Percentiles rank a stretch among this genome's conserved stretches.
These are phyloP conservation scores for Microcebus tavaratra DNA, from an alignment of 2,113 vertebrate species.

Conservation along the genomic window DNA sequence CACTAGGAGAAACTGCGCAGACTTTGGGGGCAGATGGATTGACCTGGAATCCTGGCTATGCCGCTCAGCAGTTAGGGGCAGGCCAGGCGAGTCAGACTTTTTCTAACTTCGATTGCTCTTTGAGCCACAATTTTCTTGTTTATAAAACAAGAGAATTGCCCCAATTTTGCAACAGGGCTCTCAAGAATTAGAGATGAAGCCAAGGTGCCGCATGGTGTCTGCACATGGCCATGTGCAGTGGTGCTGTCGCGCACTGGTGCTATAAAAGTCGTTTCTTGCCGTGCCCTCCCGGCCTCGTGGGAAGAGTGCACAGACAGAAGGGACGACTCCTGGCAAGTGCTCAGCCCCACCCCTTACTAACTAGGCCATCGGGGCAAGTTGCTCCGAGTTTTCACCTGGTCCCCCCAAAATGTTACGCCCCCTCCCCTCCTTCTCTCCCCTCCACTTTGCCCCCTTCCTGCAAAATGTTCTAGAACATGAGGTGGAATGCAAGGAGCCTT, in stretches of 20 bases:
- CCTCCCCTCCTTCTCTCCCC: neutral
- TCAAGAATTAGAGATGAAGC: neutral
- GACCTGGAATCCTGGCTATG: neutral
- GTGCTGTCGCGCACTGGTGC: neutral
- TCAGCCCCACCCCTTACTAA: neutral
- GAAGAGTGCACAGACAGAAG: neutral
- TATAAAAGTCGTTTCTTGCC: neutral
- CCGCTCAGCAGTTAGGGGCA: no score
- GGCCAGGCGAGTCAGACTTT: no score
- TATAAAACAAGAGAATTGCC: neutral
- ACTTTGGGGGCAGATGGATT: neutral
- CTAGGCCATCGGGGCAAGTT: accelerated
- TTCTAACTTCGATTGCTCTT: neutral
- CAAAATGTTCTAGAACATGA: neutral
- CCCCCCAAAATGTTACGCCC: no score
- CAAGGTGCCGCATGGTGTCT: neutral
- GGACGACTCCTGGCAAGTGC: neutral
- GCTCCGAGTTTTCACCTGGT: neutral
- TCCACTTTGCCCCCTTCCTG: neutral
- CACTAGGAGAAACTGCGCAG: neutral
- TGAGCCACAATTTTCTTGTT: neutral
- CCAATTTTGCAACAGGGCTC: neutral
- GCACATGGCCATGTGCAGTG: accelerated
- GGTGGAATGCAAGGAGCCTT: neutral
- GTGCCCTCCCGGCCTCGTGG: accelerated